Evolutionary conservation across 2,113 vertebrate species (phyloP).

Genomic region (Ammospiza caudacuta): DNA sequence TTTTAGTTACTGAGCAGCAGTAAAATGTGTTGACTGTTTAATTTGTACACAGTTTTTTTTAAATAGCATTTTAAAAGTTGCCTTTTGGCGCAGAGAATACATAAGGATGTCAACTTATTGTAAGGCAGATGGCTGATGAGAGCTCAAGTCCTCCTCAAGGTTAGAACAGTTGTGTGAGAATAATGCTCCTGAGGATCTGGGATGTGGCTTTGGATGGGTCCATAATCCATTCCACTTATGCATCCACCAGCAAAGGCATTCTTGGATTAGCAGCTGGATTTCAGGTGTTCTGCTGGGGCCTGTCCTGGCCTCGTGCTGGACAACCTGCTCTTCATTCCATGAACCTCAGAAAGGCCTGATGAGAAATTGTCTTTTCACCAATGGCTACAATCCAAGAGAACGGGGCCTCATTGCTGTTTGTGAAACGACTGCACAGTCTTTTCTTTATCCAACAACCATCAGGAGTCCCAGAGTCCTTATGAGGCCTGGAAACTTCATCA

Average conservation of each 20-base stretch:
- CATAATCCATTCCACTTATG: accelerated
- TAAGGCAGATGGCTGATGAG: not conserved
- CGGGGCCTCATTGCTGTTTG: not conserved
- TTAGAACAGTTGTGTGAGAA: not conserved
- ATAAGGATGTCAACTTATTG: not conserved
- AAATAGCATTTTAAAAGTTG: conserved; percentile 36
- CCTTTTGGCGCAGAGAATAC: conserved; percentile 23
- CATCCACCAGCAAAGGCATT: not conserved
- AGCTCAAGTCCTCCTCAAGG: not conserved
- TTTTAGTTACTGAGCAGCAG: conserved; percentile 41
- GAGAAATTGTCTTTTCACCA: not conserved
- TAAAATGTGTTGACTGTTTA: conserved; percentile 20
- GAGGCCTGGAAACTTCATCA: not conserved
- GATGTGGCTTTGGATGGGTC: not conserved
- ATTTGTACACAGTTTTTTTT: conserved; percentile 16
- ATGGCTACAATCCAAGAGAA: not conserved
- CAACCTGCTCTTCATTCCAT: not conserved
- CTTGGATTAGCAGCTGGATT: not conserved
- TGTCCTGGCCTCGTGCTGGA: accelerated
- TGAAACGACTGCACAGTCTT: not conserved
- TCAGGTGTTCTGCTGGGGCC: not conserved
- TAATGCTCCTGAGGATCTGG: not conserved
- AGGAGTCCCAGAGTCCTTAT: not conserved
- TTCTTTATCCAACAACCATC: not conserved
- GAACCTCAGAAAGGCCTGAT: not conserved